Base-by-base conservation (phyloP, 2,888 invertebrate genomes). In the Idaea dimidiata region DNA sequence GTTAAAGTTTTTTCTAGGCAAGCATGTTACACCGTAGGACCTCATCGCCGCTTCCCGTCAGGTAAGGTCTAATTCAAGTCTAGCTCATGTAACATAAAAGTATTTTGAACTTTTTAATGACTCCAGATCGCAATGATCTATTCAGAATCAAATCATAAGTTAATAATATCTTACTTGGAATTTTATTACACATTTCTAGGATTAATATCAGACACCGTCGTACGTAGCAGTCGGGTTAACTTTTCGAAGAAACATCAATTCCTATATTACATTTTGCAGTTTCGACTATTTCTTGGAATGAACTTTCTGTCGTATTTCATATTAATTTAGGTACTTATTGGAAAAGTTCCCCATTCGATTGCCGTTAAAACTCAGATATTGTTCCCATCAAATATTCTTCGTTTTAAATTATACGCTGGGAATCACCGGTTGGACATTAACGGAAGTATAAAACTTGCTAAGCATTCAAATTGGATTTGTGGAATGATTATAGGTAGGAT, bases 261-360 rank as follows among this genome's bases (percentile, higher is more conserved):
- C 14, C 3, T 43, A 43, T 14, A 14, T 43, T 14, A 43, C 8
- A 1, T 0, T 43, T 6, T 43, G 1, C 8, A 43, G 43, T 14
- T 43, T 43, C 43, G 43, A 14, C 14, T 43, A 43, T 43, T 43
- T 8, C 14, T 10, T 43, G 8, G 70, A 73, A 79, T 79, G 75
- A 80, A 82, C 75, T 81, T 80, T 72, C 67, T 60, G 62, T 70
- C 73, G 72, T 80, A 79, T 78, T 82, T 82, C 78, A 82, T 71
- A 78, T 77, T 81, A 82, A 82, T 80, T 76, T 43, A 43, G 43
- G 43, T 43, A 43, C 14, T 43, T 82, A 79, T 82, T 79, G 79
- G 76, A 71, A 79, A 81, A 82, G 79, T 82, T 83, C 71, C 72
- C 70, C 70, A 75, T 78, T 77, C 75, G 74, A 77, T 80, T 74